These are phyloP conservation scores for Phodopus roborovskii DNA, from an alignment of 2,113 vertebrate genomes.

Conservation along the genomic window DNA sequence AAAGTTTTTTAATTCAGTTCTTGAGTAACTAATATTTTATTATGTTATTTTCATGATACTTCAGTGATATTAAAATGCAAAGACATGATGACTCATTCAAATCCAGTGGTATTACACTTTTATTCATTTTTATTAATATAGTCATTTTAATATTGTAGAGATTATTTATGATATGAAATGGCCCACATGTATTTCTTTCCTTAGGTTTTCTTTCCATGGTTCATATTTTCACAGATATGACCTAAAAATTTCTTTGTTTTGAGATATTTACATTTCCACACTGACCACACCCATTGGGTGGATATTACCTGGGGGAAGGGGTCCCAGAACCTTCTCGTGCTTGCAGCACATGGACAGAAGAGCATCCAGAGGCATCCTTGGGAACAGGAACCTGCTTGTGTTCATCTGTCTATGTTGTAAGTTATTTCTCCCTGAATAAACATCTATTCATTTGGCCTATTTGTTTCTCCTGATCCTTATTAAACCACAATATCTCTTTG, in stretches of 20 bases:
- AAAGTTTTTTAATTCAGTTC: not conserved
- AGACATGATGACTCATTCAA: not conserved
- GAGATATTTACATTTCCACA: no score
- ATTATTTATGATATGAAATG: slow-evolving; percentile 16
- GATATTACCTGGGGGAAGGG: no score
- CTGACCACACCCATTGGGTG: no score
- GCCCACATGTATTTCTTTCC: not conserved
- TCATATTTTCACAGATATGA: not conserved
- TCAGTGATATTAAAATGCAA: slow-evolving; percentile 5
- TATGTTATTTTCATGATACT: not conserved
- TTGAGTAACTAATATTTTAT: not conserved
- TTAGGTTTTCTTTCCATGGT: not conserved
- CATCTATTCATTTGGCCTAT: no score
- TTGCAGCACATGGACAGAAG: no score
- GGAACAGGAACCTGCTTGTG: no score
- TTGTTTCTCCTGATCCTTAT: no score
- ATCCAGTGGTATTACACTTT: slow-evolving; percentile 13
- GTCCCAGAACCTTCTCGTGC: no score
- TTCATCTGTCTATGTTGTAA: no score
- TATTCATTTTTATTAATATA: slow-evolving; percentile 29
- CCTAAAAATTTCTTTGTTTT: not conserved
- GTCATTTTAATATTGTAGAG: not conserved
- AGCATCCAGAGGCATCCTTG: no score
- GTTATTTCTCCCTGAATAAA: no score
- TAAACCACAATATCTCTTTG: not conserved